Base-by-base conservation (phyloP, 2,113 vertebrate genomes). In the Loxodonta africana region DNA sequence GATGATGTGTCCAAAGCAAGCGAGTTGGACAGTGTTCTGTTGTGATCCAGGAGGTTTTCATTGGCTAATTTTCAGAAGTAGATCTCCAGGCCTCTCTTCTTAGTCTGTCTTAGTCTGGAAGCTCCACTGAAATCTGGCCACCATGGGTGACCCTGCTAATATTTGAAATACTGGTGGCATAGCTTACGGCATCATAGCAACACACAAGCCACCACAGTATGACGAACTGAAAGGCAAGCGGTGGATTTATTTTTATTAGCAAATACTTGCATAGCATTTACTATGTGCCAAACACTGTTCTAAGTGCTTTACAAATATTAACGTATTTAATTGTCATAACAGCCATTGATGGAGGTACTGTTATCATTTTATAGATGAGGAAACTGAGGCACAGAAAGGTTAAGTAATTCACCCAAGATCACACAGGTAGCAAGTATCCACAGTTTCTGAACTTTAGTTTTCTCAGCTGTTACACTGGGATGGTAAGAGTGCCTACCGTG, bases 401-500 rank as follows among this genome's bases (percentile, higher is more conserved):
- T 6, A 12, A 73, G 44, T 51, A 37, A 69, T 82, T 33, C 89
- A 67, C 60, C 51, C 41, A n/a, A 37, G 83, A 57, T 17, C 80
- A 78, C 17, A 1, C 3, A 25, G 53, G 44, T 6, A 28, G 65
- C 2, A 3, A 73, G 21, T 18, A 26, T 21, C 44, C 76, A 6
- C 37, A 33, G 37, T n/a, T 88, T 78, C 84, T 20, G 77, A 91
- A 12, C 20, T 83, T 84, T 2, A 7, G 23, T 23, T 82, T 51
- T 44, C 85, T 87, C 6, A 0, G 60, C 80, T 77, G 51, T 76
- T 85, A 28, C 37, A 3, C 2, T 5, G 48, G 74, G 77, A 8
- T 8, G 8, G 12, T 23, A 11, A 9, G 7, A 20, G 26, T 20
- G 20, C 17, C 65, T 20, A n/a, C 11, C 0, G 0, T 1, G 3